phyloP scores from a whole-genome alignment of 1,140 invertebrate genomes.

The Argopecten irradians region DNA sequence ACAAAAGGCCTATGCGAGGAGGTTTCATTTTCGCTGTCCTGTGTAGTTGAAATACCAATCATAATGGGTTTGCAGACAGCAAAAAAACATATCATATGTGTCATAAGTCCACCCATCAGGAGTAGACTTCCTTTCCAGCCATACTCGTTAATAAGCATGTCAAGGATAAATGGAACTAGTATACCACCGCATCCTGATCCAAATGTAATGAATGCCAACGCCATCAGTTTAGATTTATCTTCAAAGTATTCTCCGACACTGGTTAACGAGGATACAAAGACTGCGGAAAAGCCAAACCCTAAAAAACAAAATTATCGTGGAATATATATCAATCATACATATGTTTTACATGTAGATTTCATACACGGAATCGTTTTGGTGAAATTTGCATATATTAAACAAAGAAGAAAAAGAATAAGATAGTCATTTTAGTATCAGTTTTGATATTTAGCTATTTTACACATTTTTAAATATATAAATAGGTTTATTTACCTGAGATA shows the following conservation, averaged over 20 bases:
- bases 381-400: no score
- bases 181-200: neutral
- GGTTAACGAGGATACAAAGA: neutral
- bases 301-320: neutral
- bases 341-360: no score
- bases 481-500: neutral
- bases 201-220: neutral
- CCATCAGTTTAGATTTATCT: slow-evolving; percentile 26
- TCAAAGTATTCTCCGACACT: slow-evolving; percentile 28
- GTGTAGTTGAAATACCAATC: neutral
- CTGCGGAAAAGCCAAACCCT: slow-evolving; percentile 34
- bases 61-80: neutral
- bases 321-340: no score
- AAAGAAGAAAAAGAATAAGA: no score
- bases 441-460: no score
- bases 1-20: neutral
- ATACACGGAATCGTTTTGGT: no score
- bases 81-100: neutral
- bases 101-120: slow-evolving; percentile 21
- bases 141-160: neutral
- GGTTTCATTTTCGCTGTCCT: neutral
- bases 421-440: no score
- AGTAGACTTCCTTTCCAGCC: slow-evolving; percentile 37
- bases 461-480: no score
- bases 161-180: neutral